phyloP scores from a whole-genome alignment of 1,140 invertebrate genomes.

The Diorhabda sublineata region DNA sequence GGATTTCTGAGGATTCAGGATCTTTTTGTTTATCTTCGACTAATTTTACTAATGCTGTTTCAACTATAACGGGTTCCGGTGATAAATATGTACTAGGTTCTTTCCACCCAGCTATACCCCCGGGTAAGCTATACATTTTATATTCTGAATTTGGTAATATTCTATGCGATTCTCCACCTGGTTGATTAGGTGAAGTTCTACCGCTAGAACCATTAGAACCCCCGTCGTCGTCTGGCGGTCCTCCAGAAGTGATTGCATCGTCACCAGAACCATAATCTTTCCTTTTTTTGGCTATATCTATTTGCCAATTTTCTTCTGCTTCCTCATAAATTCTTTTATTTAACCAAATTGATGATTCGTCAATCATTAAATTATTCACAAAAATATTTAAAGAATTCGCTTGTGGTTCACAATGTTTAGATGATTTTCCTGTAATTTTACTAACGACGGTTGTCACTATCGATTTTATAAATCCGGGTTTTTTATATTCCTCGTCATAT shows the following conservation, averaged over 20 bases:
- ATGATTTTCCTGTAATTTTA: constrained; percentile 24
- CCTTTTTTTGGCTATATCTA: constrained; percentile 46
- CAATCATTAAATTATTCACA: constrained; percentile 47
- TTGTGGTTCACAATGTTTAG: neutral
- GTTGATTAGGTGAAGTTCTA: constrained; percentile 51
- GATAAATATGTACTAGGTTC: constrained; percentile 77
- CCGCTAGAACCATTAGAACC: constrained; percentile 60
- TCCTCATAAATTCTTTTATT: constrained; percentile 59
- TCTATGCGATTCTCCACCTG: constrained; percentile 12
- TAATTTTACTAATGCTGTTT: neutral
- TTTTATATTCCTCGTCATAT: constrained; percentile 22
- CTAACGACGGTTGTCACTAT: constrained; percentile 37
- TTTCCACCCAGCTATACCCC: constrained; percentile 75
- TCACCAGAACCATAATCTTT: constrained; percentile 45
- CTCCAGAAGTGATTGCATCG: constrained; percentile 37
- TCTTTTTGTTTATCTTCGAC: constrained; percentile 35
- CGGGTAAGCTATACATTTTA: constrained; percentile 54
- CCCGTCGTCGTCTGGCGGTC: constrained; percentile 53
- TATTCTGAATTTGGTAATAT: constrained; percentile 23
- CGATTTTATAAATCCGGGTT: constrained; percentile 33
- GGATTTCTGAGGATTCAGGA: constrained; percentile 21
- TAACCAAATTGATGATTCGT: constrained; percentile 60
- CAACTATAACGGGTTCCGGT: constrained; percentile 44
- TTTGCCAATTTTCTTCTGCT: constrained; percentile 56
- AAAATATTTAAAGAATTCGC: constrained; percentile 12